Percentiles rank a stretch among this genome's conserved stretches.
These are phyloP conservation scores for Cichladusa arquata DNA, from an alignment of 2,113 vertebrate species.

Conservation along the genomic window DNA sequence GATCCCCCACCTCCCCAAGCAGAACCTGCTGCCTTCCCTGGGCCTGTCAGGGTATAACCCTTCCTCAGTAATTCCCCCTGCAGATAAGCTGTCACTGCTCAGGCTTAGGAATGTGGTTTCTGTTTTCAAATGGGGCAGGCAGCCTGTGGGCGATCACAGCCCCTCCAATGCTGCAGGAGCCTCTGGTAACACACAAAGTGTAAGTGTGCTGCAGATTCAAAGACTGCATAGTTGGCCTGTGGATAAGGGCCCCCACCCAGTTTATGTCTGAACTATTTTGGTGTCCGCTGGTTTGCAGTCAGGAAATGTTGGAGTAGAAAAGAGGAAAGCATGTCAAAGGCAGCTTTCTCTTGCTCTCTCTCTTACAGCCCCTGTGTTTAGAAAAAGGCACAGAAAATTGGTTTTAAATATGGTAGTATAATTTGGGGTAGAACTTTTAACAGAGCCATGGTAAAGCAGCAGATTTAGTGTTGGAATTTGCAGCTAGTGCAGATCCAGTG, in stretches of 20 bases:
- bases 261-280: not conserved
- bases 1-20: not conserved
- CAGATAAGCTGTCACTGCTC: not conserved
- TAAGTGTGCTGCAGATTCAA: not conserved
- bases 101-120: not conserved
- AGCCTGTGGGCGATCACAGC: not conserved
- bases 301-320: not conserved
- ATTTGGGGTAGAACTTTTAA: not conserved
- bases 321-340: not conserved
- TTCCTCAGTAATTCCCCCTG: not conserved
- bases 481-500: not conserved
- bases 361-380: not conserved
- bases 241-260: not conserved
- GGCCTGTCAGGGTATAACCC: not conserved
- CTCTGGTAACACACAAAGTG: not conserved
- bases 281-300: not conserved
- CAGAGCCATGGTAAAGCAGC: not conserved
- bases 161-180: not conserved
- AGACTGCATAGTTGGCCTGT: not conserved
- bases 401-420: not conserved
- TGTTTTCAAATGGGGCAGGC: not conserved
- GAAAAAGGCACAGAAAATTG: not conserved
- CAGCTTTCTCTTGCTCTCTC: not conserved
- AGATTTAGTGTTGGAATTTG: not conserved
- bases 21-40: not conserved